Evolutionary conservation across 2,113 vertebrate genomes (phyloP).

Genomic region (Passerina amoena): DNA sequence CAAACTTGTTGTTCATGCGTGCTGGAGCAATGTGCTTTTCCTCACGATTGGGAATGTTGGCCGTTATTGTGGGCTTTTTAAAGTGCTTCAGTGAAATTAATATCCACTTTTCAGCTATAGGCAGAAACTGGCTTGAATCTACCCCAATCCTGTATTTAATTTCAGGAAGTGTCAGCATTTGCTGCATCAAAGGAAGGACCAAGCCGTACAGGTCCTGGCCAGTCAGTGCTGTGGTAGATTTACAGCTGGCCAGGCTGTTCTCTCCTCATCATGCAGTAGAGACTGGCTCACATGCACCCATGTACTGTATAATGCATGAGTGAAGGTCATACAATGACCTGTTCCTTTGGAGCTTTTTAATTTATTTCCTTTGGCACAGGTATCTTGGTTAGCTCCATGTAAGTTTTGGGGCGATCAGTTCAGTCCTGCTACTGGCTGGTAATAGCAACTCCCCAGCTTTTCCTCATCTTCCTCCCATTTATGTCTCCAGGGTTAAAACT

Average conservation of each 20-base stretch:
- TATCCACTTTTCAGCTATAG: not conserved
- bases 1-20: fast-evolving
- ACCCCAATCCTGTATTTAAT: not conserved
- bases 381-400: not conserved
- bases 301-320: not conserved
- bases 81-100: not conserved
- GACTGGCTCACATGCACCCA: not conserved
- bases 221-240: not conserved
- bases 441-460: not conserved
- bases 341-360: not conserved
- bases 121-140: conserved; percentile 2
- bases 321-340: not conserved
- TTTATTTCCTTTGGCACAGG: conserved; percentile 15
- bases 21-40: not conserved
- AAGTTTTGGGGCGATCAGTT: not conserved
- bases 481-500: conserved; percentile 30
- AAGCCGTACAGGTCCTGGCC: not conserved
- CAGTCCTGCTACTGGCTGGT: not conserved
- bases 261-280: not conserved
- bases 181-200: not conserved
- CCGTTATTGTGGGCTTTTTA: not conserved
- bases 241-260: not conserved
- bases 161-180: not conserved
- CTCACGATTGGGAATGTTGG: not conserved
- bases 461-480: conserved; percentile 6